These are phyloP conservation scores for Zaprionus inermis DNA, from an alignment of 1,140 invertebrate genomes.

Conservation along the genomic window DNA sequence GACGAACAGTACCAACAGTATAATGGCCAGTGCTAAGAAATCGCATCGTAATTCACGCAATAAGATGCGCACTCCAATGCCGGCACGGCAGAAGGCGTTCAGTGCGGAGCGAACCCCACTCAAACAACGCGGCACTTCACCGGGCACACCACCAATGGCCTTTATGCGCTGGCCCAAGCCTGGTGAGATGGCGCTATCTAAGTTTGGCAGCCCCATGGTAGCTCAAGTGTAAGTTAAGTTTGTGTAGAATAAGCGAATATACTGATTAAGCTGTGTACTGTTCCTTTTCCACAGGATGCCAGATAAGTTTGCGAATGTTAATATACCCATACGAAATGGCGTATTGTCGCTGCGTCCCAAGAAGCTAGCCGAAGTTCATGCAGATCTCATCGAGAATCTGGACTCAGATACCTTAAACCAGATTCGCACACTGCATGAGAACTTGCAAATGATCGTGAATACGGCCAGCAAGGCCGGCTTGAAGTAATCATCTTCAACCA, in stretches of 20 bases:
- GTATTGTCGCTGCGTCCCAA: slow-evolving; percentile 75
- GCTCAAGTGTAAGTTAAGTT: slow-evolving; percentile 80
- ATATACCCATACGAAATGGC: slow-evolving; percentile 86
- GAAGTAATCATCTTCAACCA: slow-evolving; percentile 41
- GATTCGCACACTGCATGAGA: slow-evolving; percentile 73
- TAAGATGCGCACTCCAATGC: slow-evolving; percentile 78
- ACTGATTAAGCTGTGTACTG: not conserved
- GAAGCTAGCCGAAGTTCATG: slow-evolving; percentile 59
- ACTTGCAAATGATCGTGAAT: slow-evolving; percentile 73
- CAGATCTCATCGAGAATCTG: slow-evolving; percentile 67
- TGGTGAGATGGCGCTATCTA: slow-evolving; percentile 87
- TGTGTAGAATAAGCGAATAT: not conserved
- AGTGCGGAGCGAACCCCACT: slow-evolving; percentile 75
- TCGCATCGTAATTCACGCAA: slow-evolving; percentile 59
- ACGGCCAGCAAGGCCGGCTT: slow-evolving; percentile 65
- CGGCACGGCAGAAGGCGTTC: slow-evolving; percentile 66
- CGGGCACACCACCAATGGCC: slow-evolving; percentile 85
- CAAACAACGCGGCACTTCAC: slow-evolving; percentile 64
- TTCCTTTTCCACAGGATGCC: slow-evolving; percentile 49
- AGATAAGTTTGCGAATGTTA: slow-evolving; percentile 86
- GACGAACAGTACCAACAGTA: not conserved
- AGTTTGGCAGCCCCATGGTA: slow-evolving; percentile 87
- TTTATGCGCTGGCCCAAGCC: slow-evolving; percentile 86
- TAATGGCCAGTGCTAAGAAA: not conserved
- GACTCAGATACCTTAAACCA: slow-evolving; percentile 71